These are phyloP conservation scores for Spialia ferax DNA, from an alignment of 2,888 invertebrate species.

Conservation along the genomic window DNA sequence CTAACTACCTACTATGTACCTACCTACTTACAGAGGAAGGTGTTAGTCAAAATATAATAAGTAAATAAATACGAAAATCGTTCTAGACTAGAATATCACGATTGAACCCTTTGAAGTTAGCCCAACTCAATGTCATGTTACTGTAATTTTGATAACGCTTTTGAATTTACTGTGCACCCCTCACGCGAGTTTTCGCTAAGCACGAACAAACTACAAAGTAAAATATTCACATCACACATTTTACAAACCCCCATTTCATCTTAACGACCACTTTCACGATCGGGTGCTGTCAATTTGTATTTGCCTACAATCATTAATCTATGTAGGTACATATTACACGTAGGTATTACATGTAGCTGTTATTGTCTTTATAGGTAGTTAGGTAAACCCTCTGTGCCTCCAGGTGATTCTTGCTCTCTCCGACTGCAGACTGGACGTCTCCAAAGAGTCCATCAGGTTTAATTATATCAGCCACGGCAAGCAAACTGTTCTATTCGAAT, in stretches of 20 bases:
- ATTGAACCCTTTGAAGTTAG: conserved; percentile 20
- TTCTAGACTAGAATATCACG: background rate
- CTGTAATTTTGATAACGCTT: conserved; percentile 34
- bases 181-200: conserved; percentile 3
- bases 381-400: conserved; percentile 52
- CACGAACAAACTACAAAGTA: conserved; percentile 51
- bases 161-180: conserved; percentile 18
- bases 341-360: too few relatives aligned
- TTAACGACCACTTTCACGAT: conserved; percentile 79
- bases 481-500: conserved; percentile 71
- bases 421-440: conserved; percentile 51
- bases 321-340: conserved; percentile 63
- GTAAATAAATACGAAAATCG: background rate
- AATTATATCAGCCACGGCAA: conserved; percentile 53
- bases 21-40: too few relatives aligned
- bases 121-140: conserved; percentile 38
- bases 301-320: conserved; percentile 80
- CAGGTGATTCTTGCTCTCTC: conserved; percentile 42
- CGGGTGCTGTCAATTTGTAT: conserved; percentile 79
- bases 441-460: conserved; percentile 47
- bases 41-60: background rate
- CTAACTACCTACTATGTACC: too few relatives aligned
- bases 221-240: conserved; percentile 80
- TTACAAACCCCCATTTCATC: conserved; percentile 65
- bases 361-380: too few relatives aligned